These are phyloP conservation scores for Ancistrus triradiatus DNA, from an alignment of 2,113 vertebrate genomes.

Conservation along the genomic window DNA sequence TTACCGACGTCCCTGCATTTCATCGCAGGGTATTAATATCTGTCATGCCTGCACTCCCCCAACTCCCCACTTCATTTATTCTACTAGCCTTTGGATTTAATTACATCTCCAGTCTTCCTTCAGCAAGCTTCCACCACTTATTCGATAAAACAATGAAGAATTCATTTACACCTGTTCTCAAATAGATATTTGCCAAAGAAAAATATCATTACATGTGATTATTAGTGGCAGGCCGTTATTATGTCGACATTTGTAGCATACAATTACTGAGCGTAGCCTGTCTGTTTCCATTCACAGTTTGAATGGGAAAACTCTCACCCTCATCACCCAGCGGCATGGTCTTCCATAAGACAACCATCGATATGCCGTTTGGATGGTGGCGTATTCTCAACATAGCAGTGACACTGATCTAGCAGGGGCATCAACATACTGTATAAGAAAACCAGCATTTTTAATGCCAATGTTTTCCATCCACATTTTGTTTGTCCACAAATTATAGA, in stretches of 20 bases:
- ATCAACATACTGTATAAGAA: too few species aligned
- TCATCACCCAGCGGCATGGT: neutral
- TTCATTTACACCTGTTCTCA: slow-evolving; percentile 77
- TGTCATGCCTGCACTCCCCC: slow-evolving; percentile 63
- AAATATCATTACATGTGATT: slow-evolving; percentile 68
- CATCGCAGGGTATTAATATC: slow-evolving; percentile 59
- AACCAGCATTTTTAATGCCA: too few species aligned
- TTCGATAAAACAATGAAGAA: slow-evolving; percentile 71
- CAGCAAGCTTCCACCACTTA: slow-evolving; percentile 71
- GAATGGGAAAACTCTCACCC: neutral
- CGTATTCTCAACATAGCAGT: neutral
- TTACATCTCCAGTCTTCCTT: slow-evolving; percentile 71
- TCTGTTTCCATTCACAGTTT: neutral
- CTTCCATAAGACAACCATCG: neutral
- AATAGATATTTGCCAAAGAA: slow-evolving; percentile 69
- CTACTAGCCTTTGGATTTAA: slow-evolving; percentile 70
- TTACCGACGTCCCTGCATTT: slow-evolving; percentile 56
- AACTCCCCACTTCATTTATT: slow-evolving; percentile 70
- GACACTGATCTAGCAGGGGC: neutral
- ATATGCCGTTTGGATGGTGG: neutral
- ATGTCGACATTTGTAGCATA: neutral
- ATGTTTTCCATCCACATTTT: too few species aligned
- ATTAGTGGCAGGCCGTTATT: slow-evolving; percentile 64
- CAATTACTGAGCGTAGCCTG: neutral
- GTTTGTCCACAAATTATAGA: too few species aligned